Evolutionary conservation across 2,888 invertebrate genomes (phyloP).

Genomic region (Eupeodes luniger): DNA sequence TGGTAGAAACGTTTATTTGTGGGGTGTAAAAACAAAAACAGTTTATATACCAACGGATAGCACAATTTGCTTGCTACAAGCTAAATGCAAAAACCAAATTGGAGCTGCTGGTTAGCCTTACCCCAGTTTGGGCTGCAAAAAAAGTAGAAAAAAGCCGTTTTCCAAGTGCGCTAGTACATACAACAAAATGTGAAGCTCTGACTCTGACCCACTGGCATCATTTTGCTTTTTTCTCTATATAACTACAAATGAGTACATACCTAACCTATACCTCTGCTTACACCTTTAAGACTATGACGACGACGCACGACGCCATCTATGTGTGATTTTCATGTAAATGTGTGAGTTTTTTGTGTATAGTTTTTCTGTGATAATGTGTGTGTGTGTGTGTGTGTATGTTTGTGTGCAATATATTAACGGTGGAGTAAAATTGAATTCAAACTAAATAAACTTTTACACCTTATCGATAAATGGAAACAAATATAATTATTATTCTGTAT

Average conservation of each 20-base stretch:
- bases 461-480: conserved; percentile 70
- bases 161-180: conserved; percentile 51
- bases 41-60: conserved; percentile 10
- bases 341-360: conserved; percentile 20
- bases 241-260: too few relatives aligned
- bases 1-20: conserved; percentile 1
- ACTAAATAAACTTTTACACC: conserved; percentile 22
- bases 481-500: conserved; percentile 23
- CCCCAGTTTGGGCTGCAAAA: conserved; percentile 60
- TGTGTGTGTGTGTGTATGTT: neutral
- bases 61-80: neutral
- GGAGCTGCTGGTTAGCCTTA: conserved; percentile 75
- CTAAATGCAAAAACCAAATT: conserved; percentile 55
- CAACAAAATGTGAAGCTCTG: conserved; percentile 62
- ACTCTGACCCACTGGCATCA: conserved; percentile 84
- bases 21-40: conserved; percentile 15
- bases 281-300: neutral
- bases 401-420: conserved; percentile 54
- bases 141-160: conserved; percentile 29
- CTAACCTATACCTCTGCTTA: neutral
- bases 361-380: neutral
- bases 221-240: conserved; percentile 76
- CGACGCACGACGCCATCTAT: conserved; percentile 48
- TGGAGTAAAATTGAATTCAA: conserved; percentile 36
- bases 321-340: neutral